Base-by-base conservation (phyloP, 2,888 invertebrate species). In the Tinea pellionella region DNA sequence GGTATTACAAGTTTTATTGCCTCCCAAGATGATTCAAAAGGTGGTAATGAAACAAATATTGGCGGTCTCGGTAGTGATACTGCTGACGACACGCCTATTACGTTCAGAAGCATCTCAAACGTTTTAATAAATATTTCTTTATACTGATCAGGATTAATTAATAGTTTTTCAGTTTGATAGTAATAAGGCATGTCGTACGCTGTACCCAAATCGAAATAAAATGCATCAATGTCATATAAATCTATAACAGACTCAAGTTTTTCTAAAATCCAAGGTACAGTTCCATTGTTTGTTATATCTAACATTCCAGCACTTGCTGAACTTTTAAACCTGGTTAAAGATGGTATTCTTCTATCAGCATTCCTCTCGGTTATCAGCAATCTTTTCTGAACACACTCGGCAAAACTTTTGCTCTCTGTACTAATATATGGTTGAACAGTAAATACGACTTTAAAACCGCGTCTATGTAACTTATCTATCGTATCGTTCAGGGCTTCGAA, bases 351-450 rank as follows among this genome's bases (percentile, higher is more conserved):
- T 61, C 92, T 89, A 67, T 94, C 94, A 64, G 93, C 93, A 61
- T 91, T 91, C 16, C 94, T 88, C 70, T 96, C 95, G n/a, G 92
- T 92, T 47, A 96, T 91, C 1, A 96, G 77, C n/a, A 95, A 72
- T 60, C 92, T 89, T 60, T 91, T 91, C 59, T 90, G 89, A 0
- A 96, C 94, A 0, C 95, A 93, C 66, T 94, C 92, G 60, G 91
- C 92, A 71, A 96, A 97, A 68, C 93, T 95, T 1, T 83, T 81
- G 64, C 96, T 96, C 68, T 96, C 95, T 0, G 96, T 95, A 59
- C 94, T 93, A 32, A 97, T 92, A 72, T 95, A 97, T 0, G 97
- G 97, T 70, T 96, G 96, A 0, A 97, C 90, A n/a, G 95, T 93
- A 65, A 97, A 92, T 0, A 94, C 94, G 12, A 97, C 92, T 69